Conservation (phyloP, 2,797 vertebrate species). For the Enteromius mattozi region DNA sequence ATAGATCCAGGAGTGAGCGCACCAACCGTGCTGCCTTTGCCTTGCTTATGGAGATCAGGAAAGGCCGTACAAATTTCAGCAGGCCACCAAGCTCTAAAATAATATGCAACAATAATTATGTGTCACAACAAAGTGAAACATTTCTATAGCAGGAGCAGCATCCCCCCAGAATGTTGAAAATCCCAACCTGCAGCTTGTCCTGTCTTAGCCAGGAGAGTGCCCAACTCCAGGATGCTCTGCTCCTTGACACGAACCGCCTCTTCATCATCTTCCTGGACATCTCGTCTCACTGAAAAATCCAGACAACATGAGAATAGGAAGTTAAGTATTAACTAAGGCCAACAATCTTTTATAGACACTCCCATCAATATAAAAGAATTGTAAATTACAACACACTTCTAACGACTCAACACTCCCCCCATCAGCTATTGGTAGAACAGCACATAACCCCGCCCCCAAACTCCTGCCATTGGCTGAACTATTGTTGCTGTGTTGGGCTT, state of each 20-base stretch:
- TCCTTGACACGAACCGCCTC: slow-evolving; percentile 98
- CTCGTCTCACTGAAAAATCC: slow-evolving; percentile 87
- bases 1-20: slow-evolving; percentile 93
- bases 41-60: slow-evolving; percentile 98
- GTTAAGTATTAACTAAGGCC: not conserved
- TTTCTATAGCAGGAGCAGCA: not conserved
- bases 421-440: not conserved
- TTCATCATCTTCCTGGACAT: slow-evolving; percentile 96
- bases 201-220: slow-evolving; percentile 93
- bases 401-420: not conserved
- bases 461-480: not conserved
- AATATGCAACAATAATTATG: not conserved
- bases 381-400: too few species aligned
- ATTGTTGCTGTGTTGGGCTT: not conserved
- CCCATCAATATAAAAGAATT: not conserved
- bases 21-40: slow-evolving; percentile 96
- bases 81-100: slow-evolving; percentile 92
- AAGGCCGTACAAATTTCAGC: slow-evolving; percentile 95
- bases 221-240: slow-evolving; percentile 97
- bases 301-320: not conserved
- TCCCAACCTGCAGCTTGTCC: slow-evolving; percentile 93
- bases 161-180: not conserved
- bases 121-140: not conserved
- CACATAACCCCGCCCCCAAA: not conserved
- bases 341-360: not conserved